Percentiles rank a stretch among this genome's conserved stretches.
These are phyloP conservation scores for Drosophila meridiana DNA, from an alignment of 2,888 invertebrate species.

Conservation along the genomic window DNA sequence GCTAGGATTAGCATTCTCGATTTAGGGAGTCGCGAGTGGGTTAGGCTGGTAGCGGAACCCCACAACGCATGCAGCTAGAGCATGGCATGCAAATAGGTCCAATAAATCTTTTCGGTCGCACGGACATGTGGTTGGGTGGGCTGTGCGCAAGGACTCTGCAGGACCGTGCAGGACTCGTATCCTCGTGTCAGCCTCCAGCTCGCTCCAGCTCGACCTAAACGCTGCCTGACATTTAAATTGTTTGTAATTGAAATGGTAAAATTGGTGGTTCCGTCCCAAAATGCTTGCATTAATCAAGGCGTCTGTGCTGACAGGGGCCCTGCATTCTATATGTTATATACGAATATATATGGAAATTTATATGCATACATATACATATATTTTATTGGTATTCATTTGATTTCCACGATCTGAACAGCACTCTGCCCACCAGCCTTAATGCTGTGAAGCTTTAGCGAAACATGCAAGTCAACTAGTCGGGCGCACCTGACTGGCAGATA, in stretches of 20 bases:
- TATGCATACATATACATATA: neutral
- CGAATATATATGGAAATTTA: neutral
- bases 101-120: conserved; percentile 52
- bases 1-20: neutral
- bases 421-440: too few relatives aligned
- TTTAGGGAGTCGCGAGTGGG: neutral
- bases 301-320: neutral
- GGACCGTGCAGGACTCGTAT: conserved; percentile 5
- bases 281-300: conserved; percentile 48
- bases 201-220: conserved; percentile 27
- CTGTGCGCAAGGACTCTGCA: neutral
- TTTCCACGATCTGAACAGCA: too few relatives aligned
- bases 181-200: conserved; percentile 5
- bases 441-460: too few relatives aligned
- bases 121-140: neutral
- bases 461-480: too few relatives aligned
- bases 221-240: conserved; percentile 59
- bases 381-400: neutral
- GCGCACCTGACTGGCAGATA: too few relatives aligned
- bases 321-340: neutral
- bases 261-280: conserved; percentile 51
- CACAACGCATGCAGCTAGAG: too few relatives aligned
- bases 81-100: conserved; percentile 19
- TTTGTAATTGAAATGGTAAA: conserved; percentile 69
- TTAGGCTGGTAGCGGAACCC: neutral